phyloP scores from a whole-genome alignment of 2,797 vertebrate species.

The Lithobates pipiens region DNA sequence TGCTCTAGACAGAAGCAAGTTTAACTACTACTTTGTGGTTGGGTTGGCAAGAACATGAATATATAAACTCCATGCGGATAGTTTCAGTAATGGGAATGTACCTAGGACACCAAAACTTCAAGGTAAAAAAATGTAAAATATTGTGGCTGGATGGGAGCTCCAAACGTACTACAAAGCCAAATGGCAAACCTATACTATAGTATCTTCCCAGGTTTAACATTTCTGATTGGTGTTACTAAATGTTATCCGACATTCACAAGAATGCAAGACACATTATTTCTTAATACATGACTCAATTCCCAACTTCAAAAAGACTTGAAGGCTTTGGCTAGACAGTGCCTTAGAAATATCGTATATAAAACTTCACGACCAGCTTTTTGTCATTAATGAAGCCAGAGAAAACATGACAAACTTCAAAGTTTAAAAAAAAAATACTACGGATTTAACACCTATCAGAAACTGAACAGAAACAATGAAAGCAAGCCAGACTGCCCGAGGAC shows the following conservation, averaged over 20 bases:
- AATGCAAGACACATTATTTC: not conserved
- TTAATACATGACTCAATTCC: not conserved
- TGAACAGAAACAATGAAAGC: conserved; percentile 14
- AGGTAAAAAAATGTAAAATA: not conserved
- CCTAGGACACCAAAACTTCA: not conserved
- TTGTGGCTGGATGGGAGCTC: too few species aligned
- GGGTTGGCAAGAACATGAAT: too few species aligned
- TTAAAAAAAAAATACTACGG: not conserved
- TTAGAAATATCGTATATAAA: not conserved
- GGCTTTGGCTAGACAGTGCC: conserved; percentile 19
- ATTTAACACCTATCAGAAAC: conserved; percentile 1
- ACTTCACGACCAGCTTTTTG: not conserved
- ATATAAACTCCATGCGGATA: too few species aligned
- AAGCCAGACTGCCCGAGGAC: conserved; percentile 35
- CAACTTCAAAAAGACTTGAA: not conserved
- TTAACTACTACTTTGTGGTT: too few species aligned
- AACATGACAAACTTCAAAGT: conserved; percentile 25
- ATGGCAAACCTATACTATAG: not conserved
- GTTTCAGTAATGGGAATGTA: too few species aligned
- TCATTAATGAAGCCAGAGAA: not conserved
- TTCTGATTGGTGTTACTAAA: not conserved
- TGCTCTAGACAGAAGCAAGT: too few species aligned
- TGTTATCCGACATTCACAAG: not conserved
- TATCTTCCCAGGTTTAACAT: not conserved
- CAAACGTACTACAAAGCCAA: too few species aligned